Conservation (phyloP, 1,140 invertebrate genomes). For the Triops cancriformis region DNA sequence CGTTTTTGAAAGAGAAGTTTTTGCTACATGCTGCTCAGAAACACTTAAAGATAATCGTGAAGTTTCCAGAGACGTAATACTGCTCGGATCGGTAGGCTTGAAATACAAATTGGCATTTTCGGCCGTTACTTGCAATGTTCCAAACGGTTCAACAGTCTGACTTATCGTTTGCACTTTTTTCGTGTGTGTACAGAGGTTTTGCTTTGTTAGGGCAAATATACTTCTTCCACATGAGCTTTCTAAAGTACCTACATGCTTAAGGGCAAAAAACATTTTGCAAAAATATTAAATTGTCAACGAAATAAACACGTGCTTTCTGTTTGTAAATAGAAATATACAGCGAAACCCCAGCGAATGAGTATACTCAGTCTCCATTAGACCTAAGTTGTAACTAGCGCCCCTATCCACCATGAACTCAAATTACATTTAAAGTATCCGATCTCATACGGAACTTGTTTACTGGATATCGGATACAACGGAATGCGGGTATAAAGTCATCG, state of each 20-base stretch:
- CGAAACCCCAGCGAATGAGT: too few species aligned
- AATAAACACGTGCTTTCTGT: background rate
- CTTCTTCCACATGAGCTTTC: background rate
- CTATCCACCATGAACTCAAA: too few species aligned
- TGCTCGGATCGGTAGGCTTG: background rate
- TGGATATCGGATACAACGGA: too few species aligned
- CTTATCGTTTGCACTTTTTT: background rate
- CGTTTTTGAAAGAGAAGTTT: background rate
- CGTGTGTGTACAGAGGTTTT: background rate
- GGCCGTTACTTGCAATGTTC: background rate
- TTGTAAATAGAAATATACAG: too few species aligned
- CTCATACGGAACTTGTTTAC: too few species aligned
- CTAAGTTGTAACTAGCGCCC: too few species aligned
- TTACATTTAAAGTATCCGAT: too few species aligned
- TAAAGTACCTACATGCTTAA: background rate
- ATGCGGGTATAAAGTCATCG: too few species aligned
- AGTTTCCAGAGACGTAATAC: background rate
- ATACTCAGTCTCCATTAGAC: too few species aligned
- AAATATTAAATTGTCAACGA: background rate
- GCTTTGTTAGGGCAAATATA: background rate
- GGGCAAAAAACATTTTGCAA: background rate
- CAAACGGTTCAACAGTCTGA: background rate
- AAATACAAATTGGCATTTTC: background rate
- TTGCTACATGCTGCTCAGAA: background rate
- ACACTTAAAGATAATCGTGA: background rate